Evolutionary conservation across 2,888 invertebrate species (phyloP), one percentile per base, ranked within the genome.

Genomic region (Drosophila antonietae): DNA sequence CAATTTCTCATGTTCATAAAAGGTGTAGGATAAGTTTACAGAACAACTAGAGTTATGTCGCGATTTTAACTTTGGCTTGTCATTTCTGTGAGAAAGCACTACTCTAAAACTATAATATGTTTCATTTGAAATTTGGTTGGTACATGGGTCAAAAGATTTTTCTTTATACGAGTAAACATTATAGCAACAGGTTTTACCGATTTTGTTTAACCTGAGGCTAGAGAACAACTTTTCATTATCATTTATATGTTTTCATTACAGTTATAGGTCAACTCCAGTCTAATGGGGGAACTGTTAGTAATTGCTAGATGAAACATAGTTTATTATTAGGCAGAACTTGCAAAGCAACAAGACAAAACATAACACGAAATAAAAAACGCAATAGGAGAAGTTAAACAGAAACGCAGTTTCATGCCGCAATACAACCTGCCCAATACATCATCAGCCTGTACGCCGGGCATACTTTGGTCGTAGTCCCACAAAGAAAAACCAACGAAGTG

Each of bases 401-500:
- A 76, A 64, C 65, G 62, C 87, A 83, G 68, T 77, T 69, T 35
- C 77, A 80, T 79, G 73, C 75, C 71, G 77, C 77, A 78, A 68
- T 90, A 94, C 94, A 94, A 97, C 97, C 96, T 97, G 95, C 97
- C 97, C 93, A 97, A 95, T 93, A 94, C 95, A 95, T 97, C 97
- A 94, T 97, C 96, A 93, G 95, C 95, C 93, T 95, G 95, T 91
- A 95, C 95, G 92, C 96, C 96, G 78, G 95, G 94, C 94, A 96
- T 95, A 90, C 95, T 95, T 89, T 96, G 95, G 94, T 97, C 97
- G 95, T 95, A 96, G 94, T 97, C 97, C 96, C 96, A 97, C 92
- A 96, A 93, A 93, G 95, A 95, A 93, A 96, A 94, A 93, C 94
- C 94, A 93, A 96, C 93, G 94, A 94, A 94, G 94, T 97, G 96